Evolutionary conservation across 1,140 invertebrate species (phyloP).

Genomic region (Pristionchus pacificus): DNA sequence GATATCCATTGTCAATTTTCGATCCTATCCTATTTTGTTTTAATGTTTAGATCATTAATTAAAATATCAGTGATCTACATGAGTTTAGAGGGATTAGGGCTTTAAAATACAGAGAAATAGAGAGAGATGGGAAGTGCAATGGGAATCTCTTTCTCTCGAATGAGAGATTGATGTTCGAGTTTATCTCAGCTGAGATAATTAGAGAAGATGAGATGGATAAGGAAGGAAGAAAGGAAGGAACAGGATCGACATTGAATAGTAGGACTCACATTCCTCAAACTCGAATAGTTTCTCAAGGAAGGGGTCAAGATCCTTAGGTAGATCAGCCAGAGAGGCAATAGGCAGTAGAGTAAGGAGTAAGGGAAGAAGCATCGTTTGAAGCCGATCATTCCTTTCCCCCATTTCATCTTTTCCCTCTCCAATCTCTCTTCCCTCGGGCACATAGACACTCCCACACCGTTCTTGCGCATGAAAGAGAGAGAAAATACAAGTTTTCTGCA

Average conservation of each 20-base stretch:
- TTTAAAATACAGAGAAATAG: no score
- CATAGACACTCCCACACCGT: constrained; percentile 1
- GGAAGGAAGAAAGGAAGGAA: background rate
- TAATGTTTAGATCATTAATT: no score
- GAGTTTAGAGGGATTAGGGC: no score
- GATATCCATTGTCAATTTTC: no score
- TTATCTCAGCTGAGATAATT: no score
- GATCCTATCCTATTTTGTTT: no score
- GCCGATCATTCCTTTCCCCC: no score
- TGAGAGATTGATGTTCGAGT: no score
- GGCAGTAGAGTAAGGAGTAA: constrained; percentile 16
- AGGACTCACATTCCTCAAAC: constrained; percentile 48
- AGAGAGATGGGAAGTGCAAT: no score
- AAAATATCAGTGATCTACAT: no score
- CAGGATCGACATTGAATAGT: constrained; percentile 1
- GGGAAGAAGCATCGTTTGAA: constrained; percentile 22
- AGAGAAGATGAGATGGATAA: constrained; percentile 1
- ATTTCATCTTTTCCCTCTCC: constrained; percentile 4
- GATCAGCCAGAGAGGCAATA: constrained; percentile 30
- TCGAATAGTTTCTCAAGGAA: constrained; percentile 54
- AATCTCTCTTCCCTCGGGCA: constrained; percentile 12
- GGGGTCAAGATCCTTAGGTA: constrained; percentile 48
- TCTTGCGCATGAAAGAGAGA: constrained; percentile 13
- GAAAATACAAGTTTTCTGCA: no score
- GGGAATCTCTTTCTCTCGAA: no score